These are phyloP conservation scores for Apaloderma vittatum DNA, from an alignment of 2,113 vertebrate species.

Conservation along the genomic window DNA sequence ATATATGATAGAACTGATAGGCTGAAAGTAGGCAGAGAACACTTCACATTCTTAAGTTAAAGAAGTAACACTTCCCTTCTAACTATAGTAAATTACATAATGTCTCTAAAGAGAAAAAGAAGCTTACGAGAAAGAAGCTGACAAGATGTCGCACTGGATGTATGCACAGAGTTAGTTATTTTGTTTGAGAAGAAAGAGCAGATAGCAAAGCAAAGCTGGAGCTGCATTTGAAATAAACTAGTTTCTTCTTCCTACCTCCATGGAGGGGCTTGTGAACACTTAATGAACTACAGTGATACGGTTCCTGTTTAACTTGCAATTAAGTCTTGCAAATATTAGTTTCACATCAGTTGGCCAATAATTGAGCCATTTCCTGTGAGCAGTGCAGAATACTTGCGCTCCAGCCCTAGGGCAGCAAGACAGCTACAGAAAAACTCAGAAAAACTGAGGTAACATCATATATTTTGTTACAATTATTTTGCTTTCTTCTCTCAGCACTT, in stretches of 20 bases:
- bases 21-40: not conserved
- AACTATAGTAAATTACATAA: not conserved
- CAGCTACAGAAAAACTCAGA: not conserved
- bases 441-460: not conserved
- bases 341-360: not conserved
- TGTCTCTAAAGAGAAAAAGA: not conserved
- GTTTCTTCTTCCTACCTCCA: not conserved
- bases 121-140: not conserved
- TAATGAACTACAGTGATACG: not conserved
- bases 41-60: not conserved
- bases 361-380: not conserved
- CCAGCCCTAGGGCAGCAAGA: not conserved
- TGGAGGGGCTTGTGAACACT: not conserved
- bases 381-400: not conserved
- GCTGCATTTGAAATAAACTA: not conserved
- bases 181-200: not conserved
- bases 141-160: not conserved
- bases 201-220: not conserved
- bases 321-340: not conserved
- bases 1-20: not conserved
- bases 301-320: not conserved
- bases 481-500: conserved; percentile 51
- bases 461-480: not conserved
- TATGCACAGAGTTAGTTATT: not conserved
- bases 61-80: not conserved